Evolutionary conservation across 2,888 invertebrate species (phyloP).

Genomic region (Synanthedon andrenaeformis): DNA sequence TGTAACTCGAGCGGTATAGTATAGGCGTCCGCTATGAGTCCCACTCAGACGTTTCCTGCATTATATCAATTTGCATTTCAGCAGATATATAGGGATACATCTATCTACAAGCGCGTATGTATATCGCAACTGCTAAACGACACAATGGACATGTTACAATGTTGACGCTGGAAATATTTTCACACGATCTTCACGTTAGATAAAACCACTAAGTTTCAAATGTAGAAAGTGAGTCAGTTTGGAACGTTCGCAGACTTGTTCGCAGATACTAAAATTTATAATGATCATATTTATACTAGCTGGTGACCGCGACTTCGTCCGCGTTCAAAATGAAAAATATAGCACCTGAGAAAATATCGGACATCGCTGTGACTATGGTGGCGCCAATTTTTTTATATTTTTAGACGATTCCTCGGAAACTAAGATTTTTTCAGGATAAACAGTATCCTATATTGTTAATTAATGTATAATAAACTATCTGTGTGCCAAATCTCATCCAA

Average conservation of each 20-base stretch:
- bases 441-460: too few species aligned
- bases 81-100: constrained; percentile 18
- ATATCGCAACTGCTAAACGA: neutral
- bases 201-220: constrained; percentile 1
- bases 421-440: too few species aligned
- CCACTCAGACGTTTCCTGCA: constrained; percentile 71
- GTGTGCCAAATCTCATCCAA: too few species aligned
- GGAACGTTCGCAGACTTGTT: neutral
- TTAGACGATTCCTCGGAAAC: too few species aligned
- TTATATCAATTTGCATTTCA: constrained; percentile 70
- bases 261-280: too few species aligned
- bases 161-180: constrained; percentile 1
- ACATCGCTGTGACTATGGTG: too few species aligned
- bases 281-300: too few species aligned
- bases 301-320: too few species aligned
- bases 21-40: constrained; percentile 63
- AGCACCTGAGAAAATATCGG: too few species aligned
- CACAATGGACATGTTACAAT: neutral
- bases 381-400: too few species aligned
- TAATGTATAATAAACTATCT: too few species aligned
- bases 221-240: neutral
- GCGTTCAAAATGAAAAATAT: too few species aligned
- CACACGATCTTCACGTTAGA: constrained; percentile 2
- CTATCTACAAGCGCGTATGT: constrained; percentile 1
- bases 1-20: constrained; percentile 63